Conservation (phyloP, 2,113 vertebrate genomes). For the Tyto alba region DNA sequence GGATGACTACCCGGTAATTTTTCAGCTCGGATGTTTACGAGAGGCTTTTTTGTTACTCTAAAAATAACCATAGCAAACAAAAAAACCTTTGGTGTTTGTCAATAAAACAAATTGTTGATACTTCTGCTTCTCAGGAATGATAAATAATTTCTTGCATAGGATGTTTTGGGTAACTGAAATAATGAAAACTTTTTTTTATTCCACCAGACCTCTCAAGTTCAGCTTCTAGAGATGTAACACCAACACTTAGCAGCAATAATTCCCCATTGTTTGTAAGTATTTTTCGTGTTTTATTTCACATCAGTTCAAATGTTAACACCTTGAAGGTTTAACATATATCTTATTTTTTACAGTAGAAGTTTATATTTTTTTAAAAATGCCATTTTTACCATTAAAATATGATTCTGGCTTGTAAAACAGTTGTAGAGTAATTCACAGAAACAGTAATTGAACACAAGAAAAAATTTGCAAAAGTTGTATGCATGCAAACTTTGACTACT, state of each 20-base stretch:
- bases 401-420: background rate
- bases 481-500: background rate
- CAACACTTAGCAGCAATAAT: slow-evolving; percentile 65
- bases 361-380: background rate
- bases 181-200: slow-evolving; percentile 35
- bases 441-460: background rate
- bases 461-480: background rate
- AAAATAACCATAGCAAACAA: background rate
- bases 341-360: background rate
- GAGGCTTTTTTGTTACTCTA: too few relatives aligned
- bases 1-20: background rate
- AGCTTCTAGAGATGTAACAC: slow-evolving; percentile 73
- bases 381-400: background rate
- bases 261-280: slow-evolving; percentile 74
- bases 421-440: background rate
- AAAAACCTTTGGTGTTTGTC: background rate
- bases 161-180: background rate
- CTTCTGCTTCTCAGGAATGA: background rate
- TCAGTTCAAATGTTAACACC: background rate
- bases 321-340: background rate
- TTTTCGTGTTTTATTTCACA: background rate
- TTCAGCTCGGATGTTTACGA: background rate
- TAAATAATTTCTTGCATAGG: background rate
- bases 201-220: slow-evolving; percentile 71
- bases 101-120: background rate